Evolutionary conservation across 2,113 vertebrate species (phyloP).

Genomic region (Bufo bufo): DNA sequence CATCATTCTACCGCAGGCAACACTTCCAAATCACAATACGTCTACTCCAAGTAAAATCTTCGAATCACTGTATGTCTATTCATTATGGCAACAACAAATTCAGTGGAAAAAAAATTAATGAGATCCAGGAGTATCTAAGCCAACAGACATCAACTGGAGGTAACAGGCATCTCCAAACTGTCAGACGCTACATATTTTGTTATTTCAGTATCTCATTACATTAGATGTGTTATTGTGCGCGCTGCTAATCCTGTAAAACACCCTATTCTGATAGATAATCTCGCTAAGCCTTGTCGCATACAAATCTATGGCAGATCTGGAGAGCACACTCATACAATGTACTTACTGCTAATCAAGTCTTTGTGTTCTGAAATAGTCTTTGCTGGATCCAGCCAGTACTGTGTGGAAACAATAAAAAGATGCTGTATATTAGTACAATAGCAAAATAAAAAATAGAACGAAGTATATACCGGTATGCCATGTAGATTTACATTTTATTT

Average conservation of each 20-base stretch:
- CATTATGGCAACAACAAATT: neutral
- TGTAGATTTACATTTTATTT: neutral
- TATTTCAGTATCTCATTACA: neutral
- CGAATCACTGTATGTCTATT: neutral
- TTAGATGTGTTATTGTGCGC: neutral
- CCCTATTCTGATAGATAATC: neutral
- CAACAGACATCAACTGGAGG: neutral
- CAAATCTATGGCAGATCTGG: neutral
- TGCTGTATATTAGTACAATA: neutral
- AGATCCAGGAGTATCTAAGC: neutral
- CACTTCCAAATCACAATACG: neutral
- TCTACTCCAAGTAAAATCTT: neutral
- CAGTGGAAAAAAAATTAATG: neutral
- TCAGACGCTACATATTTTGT: neutral
- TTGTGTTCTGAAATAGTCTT: slow-evolving; percentile 88
- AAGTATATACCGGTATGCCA: neutral
- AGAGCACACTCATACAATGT: slow-evolving; percentile 54
- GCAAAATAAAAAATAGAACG: too few relatives aligned
- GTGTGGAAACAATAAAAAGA: slow-evolving; percentile 61
- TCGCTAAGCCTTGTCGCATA: neutral
- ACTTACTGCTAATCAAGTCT: slow-evolving; percentile 88
- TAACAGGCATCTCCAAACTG: neutral
- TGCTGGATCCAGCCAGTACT: slow-evolving; percentile 91
- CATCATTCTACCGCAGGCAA: neutral
- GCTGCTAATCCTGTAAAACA: neutral